Conservation (phyloP, 2,797 vertebrate species). For the Hippopotamyrus pictus region DNA sequence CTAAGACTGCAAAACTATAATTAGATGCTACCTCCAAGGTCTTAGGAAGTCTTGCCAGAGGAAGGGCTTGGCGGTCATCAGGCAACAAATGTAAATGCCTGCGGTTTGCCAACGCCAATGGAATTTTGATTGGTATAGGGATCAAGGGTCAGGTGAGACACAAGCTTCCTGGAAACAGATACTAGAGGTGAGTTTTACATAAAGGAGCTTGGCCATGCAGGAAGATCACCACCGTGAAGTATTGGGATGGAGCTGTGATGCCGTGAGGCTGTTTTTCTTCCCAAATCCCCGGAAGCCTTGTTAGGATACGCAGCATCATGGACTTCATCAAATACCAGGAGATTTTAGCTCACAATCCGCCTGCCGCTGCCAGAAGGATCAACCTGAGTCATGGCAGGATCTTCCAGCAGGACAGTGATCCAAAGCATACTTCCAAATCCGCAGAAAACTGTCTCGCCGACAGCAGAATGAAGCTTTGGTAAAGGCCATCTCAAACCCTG, state of each 20-base stretch:
- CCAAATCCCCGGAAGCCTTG: background rate
- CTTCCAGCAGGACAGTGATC: constrained; percentile 9
- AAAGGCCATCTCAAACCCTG: background rate
- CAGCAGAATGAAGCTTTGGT: background rate
- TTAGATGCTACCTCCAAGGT: constrained; percentile 1
- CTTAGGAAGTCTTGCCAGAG: background rate
- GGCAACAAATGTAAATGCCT: background rate
- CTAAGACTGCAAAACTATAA: background rate
- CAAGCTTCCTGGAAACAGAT: background rate
- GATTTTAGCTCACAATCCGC: background rate
- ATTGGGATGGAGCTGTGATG: background rate
- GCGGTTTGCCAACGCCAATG: background rate
- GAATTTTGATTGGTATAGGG: background rate
- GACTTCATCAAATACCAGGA: constrained; percentile 7
- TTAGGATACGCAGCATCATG: background rate
- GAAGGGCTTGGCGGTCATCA: background rate
- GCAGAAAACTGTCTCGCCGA: background rate
- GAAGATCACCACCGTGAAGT: background rate
- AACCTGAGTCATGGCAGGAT: background rate
- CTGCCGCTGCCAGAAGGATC: background rate
- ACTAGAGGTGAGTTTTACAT: background rate
- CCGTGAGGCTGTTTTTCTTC: background rate
- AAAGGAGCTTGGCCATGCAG: background rate
- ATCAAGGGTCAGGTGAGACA: background rate
- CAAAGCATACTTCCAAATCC: background rate